A percentile compares a stretch with the other conserved stretches of the same genome.
Evolutionary conservation across 2,888 invertebrate genomes (phyloP).

Genomic region (Spisula solida): DNA sequence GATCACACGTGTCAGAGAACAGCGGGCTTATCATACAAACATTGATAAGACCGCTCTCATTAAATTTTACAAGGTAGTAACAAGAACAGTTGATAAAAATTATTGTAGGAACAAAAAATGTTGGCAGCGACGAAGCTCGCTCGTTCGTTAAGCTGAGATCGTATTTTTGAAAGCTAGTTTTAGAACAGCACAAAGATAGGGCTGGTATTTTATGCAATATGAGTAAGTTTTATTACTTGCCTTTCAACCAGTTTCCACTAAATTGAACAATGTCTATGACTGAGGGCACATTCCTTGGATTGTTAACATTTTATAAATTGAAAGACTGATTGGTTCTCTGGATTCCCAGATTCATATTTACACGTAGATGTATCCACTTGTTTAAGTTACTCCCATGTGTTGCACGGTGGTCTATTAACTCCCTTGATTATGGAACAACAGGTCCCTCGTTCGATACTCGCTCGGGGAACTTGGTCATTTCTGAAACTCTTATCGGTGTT

Average conservation of each 20-base stretch:
- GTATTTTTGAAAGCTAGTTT: constrained; percentile 21
- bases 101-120: neutral
- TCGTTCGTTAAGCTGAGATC: constrained; percentile 7
- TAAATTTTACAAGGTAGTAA: constrained; percentile 39
- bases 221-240: neutral
- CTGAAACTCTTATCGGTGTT: too few relatives aligned
- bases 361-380: neutral
- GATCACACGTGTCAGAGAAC: constrained; percentile 36
- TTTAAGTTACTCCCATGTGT: too few relatives aligned
- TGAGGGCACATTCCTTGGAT: neutral
- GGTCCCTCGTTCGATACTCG: too few relatives aligned
- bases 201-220: neutral
- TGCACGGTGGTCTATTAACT: too few relatives aligned
- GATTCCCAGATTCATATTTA: neutral
- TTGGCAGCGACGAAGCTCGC: constrained; percentile 18
- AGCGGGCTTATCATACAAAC: constrained; percentile 15
- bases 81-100: constrained; percentile 16
- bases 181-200: neutral
- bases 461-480: too few relatives aligned
- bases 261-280: neutral
- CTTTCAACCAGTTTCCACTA: neutral
- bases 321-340: neutral
- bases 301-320: constrained; percentile 1
- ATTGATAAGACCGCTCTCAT: constrained; percentile 37
- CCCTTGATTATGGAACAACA: too few relatives aligned